Base-by-base conservation (phyloP, 2,888 invertebrate species). In the Idaea straminata region DNA sequence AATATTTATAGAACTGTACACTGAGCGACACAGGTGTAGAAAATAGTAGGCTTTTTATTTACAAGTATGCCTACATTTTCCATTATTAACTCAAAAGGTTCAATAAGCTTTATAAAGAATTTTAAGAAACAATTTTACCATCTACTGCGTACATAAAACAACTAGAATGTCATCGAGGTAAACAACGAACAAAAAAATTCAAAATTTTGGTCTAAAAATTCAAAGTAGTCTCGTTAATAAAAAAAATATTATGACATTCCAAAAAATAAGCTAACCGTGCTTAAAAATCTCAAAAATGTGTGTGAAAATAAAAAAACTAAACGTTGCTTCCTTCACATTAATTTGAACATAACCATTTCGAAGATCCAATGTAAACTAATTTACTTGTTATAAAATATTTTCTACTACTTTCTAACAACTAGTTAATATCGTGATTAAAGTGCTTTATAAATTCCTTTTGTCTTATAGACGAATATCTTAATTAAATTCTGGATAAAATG, bases 11-110 rank as follows among this genome's bases (percentile, higher is more conserved):
- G 72, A 77, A 79, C 84, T 88, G 83, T 88, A 89, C 87, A 89
- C 79, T 91, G 90, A 90, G 91, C 90, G 88, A 88, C 88, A 86
- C 90, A 89, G 90, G 89, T 89, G 90, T 88, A 85, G 84, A 85
- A 76, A 81, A 77, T 79, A 77, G 82, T 85, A 86, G 85, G 87
- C 84, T 81, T 79, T 77, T 81, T 89, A 90, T 88, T 78, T 89
- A 90, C 88, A 89, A 73, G 72, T 78, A 79, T 77, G 82, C 78
- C 82, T 85, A 83, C 78, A 70, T 69, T 72, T 75, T 72, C 70
- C 74, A 78, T 74, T 66, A 47, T 78, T 79, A 78, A 77, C 78
- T 72, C 66, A 61, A 59, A 16, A 34, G 59, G 59, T 59, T 58
- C 36, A 59, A 35, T 63, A 63, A 63, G 34, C 38, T 59, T 58